A percentile compares a stretch with the other conserved stretches of the same genome.
Conservation (phyloP, 2,797 vertebrate genomes). For the Meriones psammophilus region DNA sequence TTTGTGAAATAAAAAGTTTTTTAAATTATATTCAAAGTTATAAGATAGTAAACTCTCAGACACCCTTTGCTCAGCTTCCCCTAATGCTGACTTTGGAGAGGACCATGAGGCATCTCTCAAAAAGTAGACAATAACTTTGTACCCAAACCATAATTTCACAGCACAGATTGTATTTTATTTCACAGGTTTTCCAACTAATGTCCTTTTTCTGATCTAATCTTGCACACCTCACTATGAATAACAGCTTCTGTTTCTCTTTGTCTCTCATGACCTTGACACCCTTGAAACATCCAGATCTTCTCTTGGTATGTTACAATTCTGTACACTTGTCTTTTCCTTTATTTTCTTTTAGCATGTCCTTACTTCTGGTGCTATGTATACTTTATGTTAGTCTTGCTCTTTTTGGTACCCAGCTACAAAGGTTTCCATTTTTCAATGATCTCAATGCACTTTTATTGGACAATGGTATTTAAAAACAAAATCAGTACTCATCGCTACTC, state of each 20-base stretch:
- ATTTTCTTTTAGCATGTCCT: not conserved
- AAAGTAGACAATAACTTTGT: not conserved
- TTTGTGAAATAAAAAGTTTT: not conserved
- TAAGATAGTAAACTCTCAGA: not conserved
- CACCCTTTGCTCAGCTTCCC: not conserved
- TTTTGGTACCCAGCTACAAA: not conserved
- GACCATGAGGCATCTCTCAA: not conserved
- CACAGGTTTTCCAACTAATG: not conserved
- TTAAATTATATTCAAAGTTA: not conserved
- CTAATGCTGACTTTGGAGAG: not conserved
- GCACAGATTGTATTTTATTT: not conserved
- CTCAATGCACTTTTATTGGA: not conserved
- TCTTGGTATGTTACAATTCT: not conserved
- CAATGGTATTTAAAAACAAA: slow-evolving; percentile 17
- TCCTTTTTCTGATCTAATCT: not conserved
- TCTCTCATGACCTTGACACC: not conserved
- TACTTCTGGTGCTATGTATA: not conserved
- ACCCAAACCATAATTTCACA: not conserved
- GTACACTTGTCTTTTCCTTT: not conserved
- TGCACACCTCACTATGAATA: not conserved
- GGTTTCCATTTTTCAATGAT: not conserved
- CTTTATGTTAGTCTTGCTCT: not conserved
- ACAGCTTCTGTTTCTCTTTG: not conserved
- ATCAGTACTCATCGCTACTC: not conserved
- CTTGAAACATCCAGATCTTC: not conserved